Base-by-base conservation (phyloP, 1,140 invertebrate species). In the Drosophila orosa region DNA sequence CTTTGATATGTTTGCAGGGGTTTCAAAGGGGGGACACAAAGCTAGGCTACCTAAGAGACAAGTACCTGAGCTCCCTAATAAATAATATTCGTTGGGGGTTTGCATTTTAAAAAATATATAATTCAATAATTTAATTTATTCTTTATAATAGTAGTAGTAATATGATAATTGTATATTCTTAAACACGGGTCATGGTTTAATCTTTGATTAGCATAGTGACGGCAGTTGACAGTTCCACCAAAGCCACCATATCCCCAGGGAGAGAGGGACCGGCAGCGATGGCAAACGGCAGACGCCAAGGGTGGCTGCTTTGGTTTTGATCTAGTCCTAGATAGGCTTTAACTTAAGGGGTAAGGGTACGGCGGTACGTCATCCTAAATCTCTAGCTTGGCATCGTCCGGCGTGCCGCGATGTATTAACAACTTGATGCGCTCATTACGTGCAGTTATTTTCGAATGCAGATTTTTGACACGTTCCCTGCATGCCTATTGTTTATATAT, bases 401-500 rank as follows among this genome's bases (percentile, higher is more conserved):
- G 96, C 77, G 94, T 95, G 92, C 96, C 97, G 90, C 96, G 95
- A 93, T 97, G 96, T 91, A 96, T 94, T 84, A 98, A 93, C 62
- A 97, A 93, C 93, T 97, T 98, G 80, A 97, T 96, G 87, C 97
- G 95, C 93, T 98, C 97, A 91, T 95, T 95, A 76, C 96, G 95
- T 92, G 96, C 95, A 83, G 95, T 94, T 83, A 98, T 96, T 94
- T 97, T 97, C 94, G 95, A 96, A 92, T 98, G 96, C 86, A 98
- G 94, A 80, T 94, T 95, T 92, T 96, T 96, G 76, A 97, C 95
- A 93, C 94, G 95, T 92, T 98, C 97, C 92, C 95, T 95, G 94
- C 94, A 97, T 90, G 94, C 95, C 97, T 98, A 94, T 74, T 71
- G 67, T 69, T 45, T 72, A 63, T 69, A 60, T 63, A 50, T 56